Evolutionary conservation across 2,888 invertebrate species (phyloP), one percentile per base, ranked within the genome.

Genomic region (Spialia ferax): DNA sequence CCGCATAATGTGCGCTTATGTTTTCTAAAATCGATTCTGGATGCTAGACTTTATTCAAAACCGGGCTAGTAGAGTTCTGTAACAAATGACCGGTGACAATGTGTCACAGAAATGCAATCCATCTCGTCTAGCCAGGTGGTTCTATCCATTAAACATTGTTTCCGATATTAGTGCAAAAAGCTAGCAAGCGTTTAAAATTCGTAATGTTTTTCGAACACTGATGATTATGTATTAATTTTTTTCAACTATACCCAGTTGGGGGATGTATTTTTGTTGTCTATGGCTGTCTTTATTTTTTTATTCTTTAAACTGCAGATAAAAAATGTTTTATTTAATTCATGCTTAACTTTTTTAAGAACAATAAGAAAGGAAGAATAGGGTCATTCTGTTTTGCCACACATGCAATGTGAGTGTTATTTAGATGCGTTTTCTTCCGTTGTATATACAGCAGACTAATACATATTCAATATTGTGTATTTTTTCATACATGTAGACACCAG

Each of bases 31-130:
- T 77, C 76, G 73, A 75, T 73, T 77, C 72, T 75, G 65, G 73
- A 78, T 76, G 83, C 83, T 86, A 86, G 82, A 79, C 77, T 88
- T 89, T 91, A 92, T 92, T 91, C 80, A 91, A 86, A 87, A 84
- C 66, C 77, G 71, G 79, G 75, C 78, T 75, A 78, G 77, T 73
- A 66, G 74, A 71, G 76, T 76, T 78, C 74, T 69, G 79, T 85
- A 82, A 93, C 78, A 89, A 91, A 93, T 91, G 82, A 81, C 82
- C 79, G 67, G 83, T 91, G 93, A 79, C 93, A 92, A 90, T 79
- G 82, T 86, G 85, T 89, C 88, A 85, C 75, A 69, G 67, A 77
- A 79, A 83, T 89, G 89, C 90, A 90, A 93, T 93, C 87, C 91
- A 83, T 93, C 90, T 82, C 75, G 75, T 77, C 75, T 74, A 82